Evolutionary conservation across 2,113 vertebrate genomes (phyloP).

Genomic region (Calypte anna): DNA sequence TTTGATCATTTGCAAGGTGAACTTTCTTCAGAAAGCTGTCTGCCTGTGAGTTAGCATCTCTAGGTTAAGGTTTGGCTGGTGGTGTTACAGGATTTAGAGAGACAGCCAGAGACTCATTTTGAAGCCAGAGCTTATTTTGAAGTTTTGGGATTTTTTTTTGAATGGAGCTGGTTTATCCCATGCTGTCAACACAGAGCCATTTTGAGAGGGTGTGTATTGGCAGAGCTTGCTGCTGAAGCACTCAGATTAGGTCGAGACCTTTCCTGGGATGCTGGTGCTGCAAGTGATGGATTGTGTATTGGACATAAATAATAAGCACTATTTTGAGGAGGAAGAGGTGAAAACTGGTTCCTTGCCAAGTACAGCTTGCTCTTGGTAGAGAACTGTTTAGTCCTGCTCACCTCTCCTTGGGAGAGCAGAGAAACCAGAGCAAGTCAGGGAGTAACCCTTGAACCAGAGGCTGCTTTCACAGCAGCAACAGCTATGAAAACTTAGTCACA

Average conservation of each 20-base stretch:
- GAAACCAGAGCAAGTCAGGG: background rate
- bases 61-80: background rate
- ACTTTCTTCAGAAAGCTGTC: background rate
- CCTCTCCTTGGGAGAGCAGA: background rate
- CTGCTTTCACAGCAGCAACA: background rate
- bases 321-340: background rate
- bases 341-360: background rate
- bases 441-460: background rate
- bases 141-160: no score
- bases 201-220: background rate
- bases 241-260: background rate
- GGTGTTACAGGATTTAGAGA: background rate
- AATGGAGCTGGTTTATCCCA: background rate
- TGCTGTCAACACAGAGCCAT: background rate
- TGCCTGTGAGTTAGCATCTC: background rate
- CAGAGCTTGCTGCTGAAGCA: background rate
- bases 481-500: background rate
- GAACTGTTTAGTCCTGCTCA: background rate
- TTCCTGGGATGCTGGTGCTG: background rate
- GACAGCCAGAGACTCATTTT: background rate
- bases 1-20: background rate
- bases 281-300: rapidly evolving
- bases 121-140: no score
- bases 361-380: background rate
- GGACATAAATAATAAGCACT: rapidly evolving